Conservation (phyloP, 2,113 vertebrate genomes). For the Monarcha castaneiventris region DNA sequence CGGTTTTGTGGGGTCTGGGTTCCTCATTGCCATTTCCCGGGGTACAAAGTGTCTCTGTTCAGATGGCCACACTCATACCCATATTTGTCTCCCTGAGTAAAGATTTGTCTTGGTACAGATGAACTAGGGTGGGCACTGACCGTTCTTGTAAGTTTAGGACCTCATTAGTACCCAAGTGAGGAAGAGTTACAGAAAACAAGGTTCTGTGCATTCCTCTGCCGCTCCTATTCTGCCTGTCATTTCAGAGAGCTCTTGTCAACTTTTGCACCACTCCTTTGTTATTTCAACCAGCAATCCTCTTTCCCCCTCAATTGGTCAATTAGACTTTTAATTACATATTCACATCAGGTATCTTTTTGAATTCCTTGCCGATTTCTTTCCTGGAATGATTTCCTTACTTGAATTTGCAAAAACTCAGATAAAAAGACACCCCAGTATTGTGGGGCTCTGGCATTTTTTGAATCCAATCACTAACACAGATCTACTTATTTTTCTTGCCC, state of each 20-base stretch:
- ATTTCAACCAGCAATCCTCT: not conserved
- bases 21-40: not conserved
- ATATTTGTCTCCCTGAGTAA: not conserved
- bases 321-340: not conserved
- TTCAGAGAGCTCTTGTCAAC: not conserved
- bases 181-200: not conserved
- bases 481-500: not conserved
- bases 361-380: not conserved
- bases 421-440: not conserved
- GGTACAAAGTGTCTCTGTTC: not conserved
- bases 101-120: not conserved
- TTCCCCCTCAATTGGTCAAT: not conserved
- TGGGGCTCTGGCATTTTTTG: not conserved
- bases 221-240: not conserved
- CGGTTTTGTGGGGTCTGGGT: accelerated
- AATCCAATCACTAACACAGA: not conserved
- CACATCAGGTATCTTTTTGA: not conserved
- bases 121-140: not conserved
- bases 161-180: slow-evolving; percentile 51
- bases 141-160: not conserved
- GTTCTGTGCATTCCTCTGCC: not conserved
- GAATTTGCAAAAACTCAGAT: not conserved
- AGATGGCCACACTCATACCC: not conserved
- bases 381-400: not conserved
- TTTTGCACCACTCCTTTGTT: not conserved